Percentiles rank a stretch among this genome's conserved stretches.
These are phyloP conservation scores for Drosophila subpulchrella DNA, from an alignment of 1,140 invertebrate genomes.

Conservation along the genomic window DNA sequence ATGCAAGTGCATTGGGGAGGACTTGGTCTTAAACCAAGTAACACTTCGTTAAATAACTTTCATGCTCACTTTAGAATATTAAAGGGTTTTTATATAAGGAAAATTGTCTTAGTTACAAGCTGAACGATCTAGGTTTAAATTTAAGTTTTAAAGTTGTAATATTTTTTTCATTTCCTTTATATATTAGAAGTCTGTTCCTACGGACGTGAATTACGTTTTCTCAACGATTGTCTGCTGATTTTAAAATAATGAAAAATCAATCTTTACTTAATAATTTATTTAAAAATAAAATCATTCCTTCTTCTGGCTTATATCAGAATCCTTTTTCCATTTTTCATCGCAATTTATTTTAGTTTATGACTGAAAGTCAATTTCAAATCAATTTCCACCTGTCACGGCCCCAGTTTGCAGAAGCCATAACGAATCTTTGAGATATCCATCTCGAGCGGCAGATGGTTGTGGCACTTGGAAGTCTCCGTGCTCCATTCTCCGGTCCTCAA, in stretches of 20 bases:
- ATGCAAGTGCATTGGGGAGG: not conserved
- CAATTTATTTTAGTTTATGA: slow-evolving; percentile 17
- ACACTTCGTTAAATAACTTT: not conserved
- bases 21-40: too few species aligned
- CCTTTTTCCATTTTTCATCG: slow-evolving; percentile 6
- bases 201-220: too few species aligned
- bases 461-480: slow-evolving; percentile 38
- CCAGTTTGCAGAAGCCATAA: slow-evolving; percentile 16
- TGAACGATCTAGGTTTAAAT: too few species aligned
- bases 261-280: slow-evolving; percentile 1
- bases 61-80: not conserved
- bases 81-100: too few species aligned
- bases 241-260: not conserved
- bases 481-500: slow-evolving; percentile 20
- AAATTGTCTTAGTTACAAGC: too few species aligned
- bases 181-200: too few species aligned
- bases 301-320: not conserved
- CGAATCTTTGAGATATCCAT: slow-evolving; percentile 18
- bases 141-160: too few species aligned
- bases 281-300: slow-evolving; percentile 2
- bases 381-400: slow-evolving; percentile 30
- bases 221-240: too few species aligned
- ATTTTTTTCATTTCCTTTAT: too few species aligned
- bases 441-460: slow-evolving; percentile 36
- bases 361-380: slow-evolving; percentile 36